A percentile compares a stretch with the other conserved stretches of the same genome.
These are phyloP conservation scores for Gibbula magus DNA, from an alignment of 2,888 invertebrate species.

Conservation along the genomic window DNA sequence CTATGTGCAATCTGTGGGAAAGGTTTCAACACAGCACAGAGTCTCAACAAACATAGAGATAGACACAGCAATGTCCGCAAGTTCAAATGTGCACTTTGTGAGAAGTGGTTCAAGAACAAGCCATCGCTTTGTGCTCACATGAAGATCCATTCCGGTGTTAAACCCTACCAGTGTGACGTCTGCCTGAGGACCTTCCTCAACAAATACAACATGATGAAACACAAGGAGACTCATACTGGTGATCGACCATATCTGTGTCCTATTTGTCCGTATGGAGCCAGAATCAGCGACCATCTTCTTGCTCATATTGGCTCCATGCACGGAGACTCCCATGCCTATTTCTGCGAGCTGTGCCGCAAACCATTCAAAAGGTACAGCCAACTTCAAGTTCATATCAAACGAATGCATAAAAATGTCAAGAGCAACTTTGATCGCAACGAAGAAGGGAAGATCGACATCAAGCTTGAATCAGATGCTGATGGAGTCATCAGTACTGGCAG, in stretches of 20 bases:
- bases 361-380: slow-evolving; percentile 55
- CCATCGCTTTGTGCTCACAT: slow-evolving; percentile 50
- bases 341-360: slow-evolving; percentile 60
- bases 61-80: slow-evolving; percentile 45
- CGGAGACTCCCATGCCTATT: slow-evolving; percentile 54
- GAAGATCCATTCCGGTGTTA: slow-evolving; percentile 45
- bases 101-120: slow-evolving; percentile 51
- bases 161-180: slow-evolving; percentile 55
- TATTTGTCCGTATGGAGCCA: slow-evolving; percentile 57
- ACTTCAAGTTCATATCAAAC: slow-evolving; percentile 50
- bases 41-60: slow-evolving; percentile 49
- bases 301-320: slow-evolving; percentile 60
- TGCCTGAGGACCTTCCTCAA: slow-evolving; percentile 47
- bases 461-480: slow-evolving; percentile 9
- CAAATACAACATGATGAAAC: slow-evolving; percentile 47
- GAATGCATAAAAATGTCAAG: slow-evolving; percentile 43
- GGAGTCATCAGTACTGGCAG: neutral
- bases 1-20: slow-evolving; percentile 52
- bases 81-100: slow-evolving; percentile 56
- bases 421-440: neutral
- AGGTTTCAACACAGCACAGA: slow-evolving; percentile 42
- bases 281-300: slow-evolving; percentile 49
- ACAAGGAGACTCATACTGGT: slow-evolving; percentile 52
- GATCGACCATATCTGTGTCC: slow-evolving; percentile 57
- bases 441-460: slow-evolving; percentile 20